Base-by-base conservation (phyloP, 2,797 vertebrate species). In the Amblyraja radiata region DNA sequence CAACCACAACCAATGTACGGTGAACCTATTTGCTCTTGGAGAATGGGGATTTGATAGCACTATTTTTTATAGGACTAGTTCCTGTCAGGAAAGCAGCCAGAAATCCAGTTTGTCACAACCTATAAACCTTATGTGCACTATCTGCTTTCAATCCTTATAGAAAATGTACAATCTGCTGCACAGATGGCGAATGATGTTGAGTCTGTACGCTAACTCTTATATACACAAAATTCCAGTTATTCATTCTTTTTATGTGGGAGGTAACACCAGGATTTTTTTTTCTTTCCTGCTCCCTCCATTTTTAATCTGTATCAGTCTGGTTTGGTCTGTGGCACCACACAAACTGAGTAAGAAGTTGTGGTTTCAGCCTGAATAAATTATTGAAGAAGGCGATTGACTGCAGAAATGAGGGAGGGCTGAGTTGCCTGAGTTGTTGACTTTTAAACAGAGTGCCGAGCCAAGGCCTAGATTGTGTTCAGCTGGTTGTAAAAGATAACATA, bases 31-130 rank as follows among this genome's bases (percentile, higher is more conserved):
- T 28, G 71, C 71, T 28, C 32, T 88, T 13, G 68, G 36, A 54
- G 36, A 74, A 6, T 46, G 73, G 71, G 90, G 73, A 76, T 74
- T 92, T 74, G 90, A 88, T 9, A 18, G 6, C 16, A 10, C 2
- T 68, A 63, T n/a, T 68, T 36, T 88, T 88, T 68, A 18, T 36
- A 88, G 68, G 65, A 16, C 63, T 65, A 21, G 58, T 65, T 88
- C 28, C 61, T 91, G 90, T 39, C 68, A 74, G 11, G 6, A 74
- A 74, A 39, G 71, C 36, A 91, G 68, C 65, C 25, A 76, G 90
- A 76, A 92, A 76, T 92, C 71, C 90, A 92, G 25, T 46, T 92
- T 92, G 90, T n/a, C 46, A 92, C 90, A 74, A 76, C 73, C 76
- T 92, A 54, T 92, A 54, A 74, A 54, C 68, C 68, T 39, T 32